Evolutionary conservation across 1,140 invertebrate genomes (phyloP).

Genomic region (Apis cerana): DNA sequence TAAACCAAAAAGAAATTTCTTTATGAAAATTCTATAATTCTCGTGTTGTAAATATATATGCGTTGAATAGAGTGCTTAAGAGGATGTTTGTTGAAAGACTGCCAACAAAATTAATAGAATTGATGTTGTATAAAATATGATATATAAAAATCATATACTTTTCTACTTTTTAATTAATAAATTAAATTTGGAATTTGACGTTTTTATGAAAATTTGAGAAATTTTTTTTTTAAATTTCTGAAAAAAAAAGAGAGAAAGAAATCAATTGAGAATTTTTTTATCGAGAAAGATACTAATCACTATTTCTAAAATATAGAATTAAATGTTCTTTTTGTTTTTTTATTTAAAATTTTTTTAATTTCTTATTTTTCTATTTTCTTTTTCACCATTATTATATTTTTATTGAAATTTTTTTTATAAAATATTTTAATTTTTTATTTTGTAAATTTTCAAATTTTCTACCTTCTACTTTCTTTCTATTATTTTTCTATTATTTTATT

Average conservation of each 20-base stretch:
- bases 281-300: too few relatives aligned
- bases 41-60: neutral
- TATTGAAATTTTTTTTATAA: too few relatives aligned
- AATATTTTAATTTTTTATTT: neutral
- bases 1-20: neutral
- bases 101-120: neutral
- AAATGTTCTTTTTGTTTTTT: too few relatives aligned
- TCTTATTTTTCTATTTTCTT: too few relatives aligned
- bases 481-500: neutral
- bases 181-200: neutral
- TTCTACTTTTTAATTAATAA: neutral
- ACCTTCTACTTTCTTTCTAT: neutral
- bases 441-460: neutral
- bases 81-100: neutral
- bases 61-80: neutral
- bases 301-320: too few relatives aligned
- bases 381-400: too few relatives aligned
- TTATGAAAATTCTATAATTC: constrained; percentile 15
- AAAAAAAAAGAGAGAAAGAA: neutral
- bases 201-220: neutral
- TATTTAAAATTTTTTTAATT: too few relatives aligned
- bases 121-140: neutral
- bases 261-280: neutral
- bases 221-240: neutral
- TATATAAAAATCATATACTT: neutral